phyloP scores from a whole-genome alignment of 2,113 vertebrate genomes.

The Spheniscus mendiculus region DNA sequence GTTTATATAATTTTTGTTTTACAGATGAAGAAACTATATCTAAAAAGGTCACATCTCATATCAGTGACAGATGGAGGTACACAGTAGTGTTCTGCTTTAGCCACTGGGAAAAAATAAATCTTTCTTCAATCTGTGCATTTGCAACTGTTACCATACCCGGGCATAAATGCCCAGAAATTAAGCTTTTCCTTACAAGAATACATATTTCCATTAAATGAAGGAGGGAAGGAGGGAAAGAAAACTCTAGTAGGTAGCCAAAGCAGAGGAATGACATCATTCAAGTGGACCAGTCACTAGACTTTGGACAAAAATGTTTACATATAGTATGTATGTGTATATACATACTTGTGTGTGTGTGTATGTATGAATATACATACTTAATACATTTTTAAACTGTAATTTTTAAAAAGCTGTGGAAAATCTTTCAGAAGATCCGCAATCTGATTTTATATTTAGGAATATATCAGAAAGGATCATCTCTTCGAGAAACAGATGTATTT shows the following conservation, averaged over 20 bases:
- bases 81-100: neutral
- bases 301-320: neutral
- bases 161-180: neutral
- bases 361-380: neutral
- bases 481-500: neutral
- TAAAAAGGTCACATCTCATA: constrained; percentile 2
- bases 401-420: neutral
- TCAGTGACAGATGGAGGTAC: neutral
- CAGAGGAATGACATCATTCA: neutral
- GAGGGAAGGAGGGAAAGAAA: neutral
- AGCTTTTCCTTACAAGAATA: neutral
- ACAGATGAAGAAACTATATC: neutral
- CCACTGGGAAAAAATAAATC: neutral
- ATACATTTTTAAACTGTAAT: neutral
- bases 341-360: neutral
- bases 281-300: neutral
- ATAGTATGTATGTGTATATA: neutral
- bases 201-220: neutral
- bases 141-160: neutral
- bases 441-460: neutral
- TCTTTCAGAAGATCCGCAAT: neutral
- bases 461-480: neutral
- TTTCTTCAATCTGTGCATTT: neutral
- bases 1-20: neutral
- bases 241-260: neutral